phyloP scores from a whole-genome alignment of 2,888 invertebrate genomes.

The Cerceris ruficornis region DNA sequence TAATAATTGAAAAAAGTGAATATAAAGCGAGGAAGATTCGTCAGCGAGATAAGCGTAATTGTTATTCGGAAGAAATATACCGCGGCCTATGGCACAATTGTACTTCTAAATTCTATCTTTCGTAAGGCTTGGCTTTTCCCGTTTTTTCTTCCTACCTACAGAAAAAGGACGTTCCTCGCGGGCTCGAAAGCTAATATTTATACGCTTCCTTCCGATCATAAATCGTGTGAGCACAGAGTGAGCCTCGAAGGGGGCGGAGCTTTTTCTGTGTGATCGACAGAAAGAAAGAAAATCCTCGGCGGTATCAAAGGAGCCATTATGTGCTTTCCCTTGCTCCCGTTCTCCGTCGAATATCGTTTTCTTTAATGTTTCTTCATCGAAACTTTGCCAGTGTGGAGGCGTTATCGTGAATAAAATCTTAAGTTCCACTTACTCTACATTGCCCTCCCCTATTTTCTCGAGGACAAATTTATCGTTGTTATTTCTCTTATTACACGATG shows the following conservation, averaged over 20 bases:
- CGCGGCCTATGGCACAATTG: too few relatives aligned
- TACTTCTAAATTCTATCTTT: too few relatives aligned
- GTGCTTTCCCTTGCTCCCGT: slow-evolving; percentile 16
- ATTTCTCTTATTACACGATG: too few relatives aligned
- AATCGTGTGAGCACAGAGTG: slow-evolving; percentile 11
- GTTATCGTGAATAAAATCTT: neutral
- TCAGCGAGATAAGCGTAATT: too few relatives aligned
- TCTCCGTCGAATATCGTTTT: slow-evolving; percentile 5
- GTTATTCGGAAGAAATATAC: too few relatives aligned
- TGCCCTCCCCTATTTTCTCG: slow-evolving; percentile 10
- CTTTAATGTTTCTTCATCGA: slow-evolving; percentile 4
- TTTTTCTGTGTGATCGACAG: slow-evolving; percentile 18
- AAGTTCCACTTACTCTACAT: neutral
- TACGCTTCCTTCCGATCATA: slow-evolving; percentile 35
- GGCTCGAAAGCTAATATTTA: slow-evolving; percentile 34
- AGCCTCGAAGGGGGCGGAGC: slow-evolving; percentile 9
- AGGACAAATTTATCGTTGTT: neutral
- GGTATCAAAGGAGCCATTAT: slow-evolving; percentile 40
- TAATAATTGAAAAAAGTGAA: too few relatives aligned
- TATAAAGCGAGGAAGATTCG: too few relatives aligned
- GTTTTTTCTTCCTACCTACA: too few relatives aligned
- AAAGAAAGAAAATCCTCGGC: slow-evolving; percentile 21
- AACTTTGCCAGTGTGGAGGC: neutral
- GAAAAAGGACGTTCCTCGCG: neutral
- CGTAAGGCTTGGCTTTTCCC: too few relatives aligned